Evolutionary conservation across 2,888 invertebrate species (phyloP), one percentile per base, ranked within the genome.

Genomic region (Ormyrus pomaceus): DNA sequence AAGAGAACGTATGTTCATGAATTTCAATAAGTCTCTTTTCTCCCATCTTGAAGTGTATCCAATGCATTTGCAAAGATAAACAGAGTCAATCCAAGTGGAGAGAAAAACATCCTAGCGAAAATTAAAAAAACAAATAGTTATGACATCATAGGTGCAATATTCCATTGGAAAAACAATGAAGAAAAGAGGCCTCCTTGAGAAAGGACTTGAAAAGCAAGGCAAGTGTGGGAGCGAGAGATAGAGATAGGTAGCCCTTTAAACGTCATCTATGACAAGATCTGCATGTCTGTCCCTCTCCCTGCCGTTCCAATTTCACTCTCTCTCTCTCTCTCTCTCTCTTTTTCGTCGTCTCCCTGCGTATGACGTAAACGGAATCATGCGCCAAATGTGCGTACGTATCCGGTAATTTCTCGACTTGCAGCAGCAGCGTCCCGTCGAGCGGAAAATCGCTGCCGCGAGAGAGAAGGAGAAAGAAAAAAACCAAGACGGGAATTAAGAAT

Each of bases 361-460:
- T 86, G 84, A 85, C 85, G 85, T 83, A 84, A 84, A 85, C 79
- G 82, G 81, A 84, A 80, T 83, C 82, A 84, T 84, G 84, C 85
- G 83, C 84, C 82, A 85, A 85, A 85, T 84, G 83, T 83, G 81
- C 82, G 82, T 81, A 81, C 70, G 81, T 81, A 83, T 82, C 83
- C 83, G 83, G 83, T 79, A 81, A 83, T 79, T 68, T 79, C 77
- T 83, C 71, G 73, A 55, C 53, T 13, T 13, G 55, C 8, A 66
- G 59, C 50, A 61, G 48, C 46, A 45, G 59, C 64, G 50, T 79
- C 62, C 6, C 45, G 69, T 66, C 55, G 64, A 72, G 70, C 19
- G 73, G 73, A 81, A 73, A 73, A 75, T 70, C 46, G 79, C 65
- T 65, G 19, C 19, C 9, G 46, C 61, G 55, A 66, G 34, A 50